Evolutionary conservation across 2,797 vertebrate genomes (phyloP).

Genomic region (Varecia variegata): DNA sequence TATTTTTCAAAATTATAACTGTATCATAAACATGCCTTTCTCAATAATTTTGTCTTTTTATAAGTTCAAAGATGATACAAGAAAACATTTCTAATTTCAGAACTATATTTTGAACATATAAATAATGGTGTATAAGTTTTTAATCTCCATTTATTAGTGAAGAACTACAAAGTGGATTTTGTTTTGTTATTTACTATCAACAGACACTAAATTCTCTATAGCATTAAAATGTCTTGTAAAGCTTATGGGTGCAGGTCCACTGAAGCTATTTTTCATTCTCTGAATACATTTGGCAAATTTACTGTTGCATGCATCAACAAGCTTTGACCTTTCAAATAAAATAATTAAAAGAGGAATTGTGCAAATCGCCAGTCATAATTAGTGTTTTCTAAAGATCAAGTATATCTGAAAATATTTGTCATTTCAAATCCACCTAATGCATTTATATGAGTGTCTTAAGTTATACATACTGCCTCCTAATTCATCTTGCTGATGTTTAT

Average conservation of each 20-base stretch:
- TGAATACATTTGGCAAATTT: slow-evolving; percentile 41
- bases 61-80: not conserved
- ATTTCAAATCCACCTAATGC: not conserved
- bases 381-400: not conserved
- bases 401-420: slow-evolving; percentile 26
- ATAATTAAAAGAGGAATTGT: slow-evolving; percentile 9
- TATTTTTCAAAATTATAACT: not conserved
- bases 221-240: slow-evolving; percentile 13
- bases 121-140: not conserved
- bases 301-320: slow-evolving; percentile 29
- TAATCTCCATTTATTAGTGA: not conserved
- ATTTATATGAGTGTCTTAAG: slow-evolving; percentile 23
- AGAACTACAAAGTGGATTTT: not conserved
- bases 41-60: not conserved
- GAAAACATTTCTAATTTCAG: not conserved
- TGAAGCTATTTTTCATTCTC: slow-evolving; percentile 2
- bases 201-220: not conserved
- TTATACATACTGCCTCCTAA: not conserved
- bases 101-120: not conserved
- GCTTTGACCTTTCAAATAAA: slow-evolving; percentile 43
- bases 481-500: not conserved
- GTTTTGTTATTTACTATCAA: slow-evolving; percentile 31
- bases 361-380: slow-evolving; percentile 5
- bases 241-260: not conserved
- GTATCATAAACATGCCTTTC: not conserved